Evolutionary conservation across 2,888 invertebrate species (phyloP).

Genomic region (Phlogophora meticulosa): DNA sequence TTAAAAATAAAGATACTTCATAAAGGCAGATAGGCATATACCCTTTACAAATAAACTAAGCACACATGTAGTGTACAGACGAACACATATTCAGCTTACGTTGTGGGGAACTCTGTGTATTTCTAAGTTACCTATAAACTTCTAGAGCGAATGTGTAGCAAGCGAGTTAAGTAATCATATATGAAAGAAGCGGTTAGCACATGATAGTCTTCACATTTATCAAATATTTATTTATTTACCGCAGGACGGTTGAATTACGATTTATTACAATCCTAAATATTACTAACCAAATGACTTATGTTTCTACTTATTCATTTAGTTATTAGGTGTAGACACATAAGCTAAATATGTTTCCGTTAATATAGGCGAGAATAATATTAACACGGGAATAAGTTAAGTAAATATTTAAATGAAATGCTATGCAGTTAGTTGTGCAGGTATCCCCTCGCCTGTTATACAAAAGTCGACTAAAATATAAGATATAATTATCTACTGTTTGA

Average conservation of each 20-base stretch:
- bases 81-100: conserved; percentile 60
- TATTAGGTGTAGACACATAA: conserved; percentile 47
- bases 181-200: conserved; percentile 52
- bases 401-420: conserved; percentile 55
- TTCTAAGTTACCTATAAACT: conserved; percentile 36
- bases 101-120: conserved; percentile 37
- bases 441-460: conserved; percentile 47
- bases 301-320: conserved; percentile 55
- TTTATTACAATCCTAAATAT: conserved; percentile 54
- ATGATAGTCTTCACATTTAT: conserved; percentile 49
- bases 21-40: conserved; percentile 64
- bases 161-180: conserved; percentile 45
- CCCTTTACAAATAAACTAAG: conserved; percentile 58
- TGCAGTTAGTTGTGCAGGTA: conserved; percentile 57
- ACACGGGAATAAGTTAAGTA: conserved; percentile 38
- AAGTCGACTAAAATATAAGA: conserved; percentile 53
- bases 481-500: conserved; percentile 57
- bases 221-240: conserved; percentile 56
- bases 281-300: conserved; percentile 48
- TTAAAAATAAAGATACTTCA: conserved; percentile 55
- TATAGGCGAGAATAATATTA: conserved; percentile 51
- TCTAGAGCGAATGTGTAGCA: conserved; percentile 48
- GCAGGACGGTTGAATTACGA: conserved; percentile 56
- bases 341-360: conserved; percentile 59
- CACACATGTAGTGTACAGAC: conserved; percentile 46